phyloP scores from a whole-genome alignment of 1,140 invertebrate species.

The Lineus longissimus region DNA sequence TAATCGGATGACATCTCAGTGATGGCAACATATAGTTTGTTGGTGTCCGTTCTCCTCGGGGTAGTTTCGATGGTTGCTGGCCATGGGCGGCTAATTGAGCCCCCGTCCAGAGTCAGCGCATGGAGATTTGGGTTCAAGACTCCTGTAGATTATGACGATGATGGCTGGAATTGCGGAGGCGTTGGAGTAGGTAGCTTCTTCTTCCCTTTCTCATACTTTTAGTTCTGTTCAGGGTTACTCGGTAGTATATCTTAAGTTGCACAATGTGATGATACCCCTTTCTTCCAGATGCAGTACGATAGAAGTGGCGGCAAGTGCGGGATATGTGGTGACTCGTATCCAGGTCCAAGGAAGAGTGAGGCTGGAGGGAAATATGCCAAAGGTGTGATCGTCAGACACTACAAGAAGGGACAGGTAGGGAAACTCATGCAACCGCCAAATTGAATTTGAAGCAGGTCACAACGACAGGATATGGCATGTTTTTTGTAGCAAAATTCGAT shows the following conservation, averaged over 20 bases:
- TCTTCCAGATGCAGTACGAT: slow-evolving; percentile 40
- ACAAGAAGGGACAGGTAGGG: slow-evolving; percentile 31
- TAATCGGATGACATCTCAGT: too few species aligned
- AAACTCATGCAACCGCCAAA: slow-evolving; percentile 18
- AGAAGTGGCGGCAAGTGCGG: slow-evolving; percentile 54
- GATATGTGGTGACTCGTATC: slow-evolving; percentile 49
- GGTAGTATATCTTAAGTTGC: too few species aligned
- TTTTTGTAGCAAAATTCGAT: too few species aligned
- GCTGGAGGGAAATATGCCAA: slow-evolving; percentile 50
- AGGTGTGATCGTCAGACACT: slow-evolving; percentile 43
- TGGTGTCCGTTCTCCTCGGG: background rate
- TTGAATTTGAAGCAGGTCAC: background rate
- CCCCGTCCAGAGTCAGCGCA: slow-evolving; percentile 85
- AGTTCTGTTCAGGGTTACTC: too few species aligned
- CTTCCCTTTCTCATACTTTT: too few species aligned
- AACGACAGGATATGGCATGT: background rate
- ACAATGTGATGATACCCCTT: too few species aligned
- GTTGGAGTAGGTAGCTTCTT: slow-evolving; percentile 58
- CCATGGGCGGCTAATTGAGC: slow-evolving; percentile 83
- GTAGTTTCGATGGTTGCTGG: slow-evolving; percentile 49
- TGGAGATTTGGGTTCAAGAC: slow-evolving; percentile 90
- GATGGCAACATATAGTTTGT: too few species aligned
- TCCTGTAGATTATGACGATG: slow-evolving; percentile 92
- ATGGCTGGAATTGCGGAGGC: slow-evolving; percentile 78
- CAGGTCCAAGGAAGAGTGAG: slow-evolving; percentile 46